Percentiles rank a stretch among this genome's conserved stretches.
phyloP scores from a whole-genome alignment of 2,888 invertebrate genomes.

The Diachrysia chrysitis region DNA sequence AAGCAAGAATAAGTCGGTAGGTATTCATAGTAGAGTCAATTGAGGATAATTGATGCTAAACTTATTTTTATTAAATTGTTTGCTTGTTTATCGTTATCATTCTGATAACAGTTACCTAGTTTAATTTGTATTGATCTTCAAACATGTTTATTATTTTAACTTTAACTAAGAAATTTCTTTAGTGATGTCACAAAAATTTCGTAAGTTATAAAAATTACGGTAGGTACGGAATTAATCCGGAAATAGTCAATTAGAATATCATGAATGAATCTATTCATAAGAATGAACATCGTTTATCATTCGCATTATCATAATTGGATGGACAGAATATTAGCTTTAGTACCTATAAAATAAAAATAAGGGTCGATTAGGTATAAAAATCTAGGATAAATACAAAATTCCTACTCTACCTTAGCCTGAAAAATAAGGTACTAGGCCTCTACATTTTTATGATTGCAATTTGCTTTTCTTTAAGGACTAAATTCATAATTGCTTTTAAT shows the following conservation, averaged over 20 bases:
- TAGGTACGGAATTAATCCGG: too few species aligned
- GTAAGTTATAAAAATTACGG: too few species aligned
- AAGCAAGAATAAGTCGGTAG: too few species aligned
- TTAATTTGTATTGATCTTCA: slow-evolving; percentile 3
- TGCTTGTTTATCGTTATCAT: slow-evolving; percentile 1
- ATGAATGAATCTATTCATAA: slow-evolving; percentile 12
- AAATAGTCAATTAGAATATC: slow-evolving; percentile 25
- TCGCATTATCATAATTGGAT: background rate
- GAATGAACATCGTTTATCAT: background rate
- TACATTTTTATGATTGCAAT: background rate
- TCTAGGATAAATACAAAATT: background rate
- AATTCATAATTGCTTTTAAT: too few species aligned
- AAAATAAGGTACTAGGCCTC: background rate
- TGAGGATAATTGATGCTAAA: slow-evolving; percentile 2
- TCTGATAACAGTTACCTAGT: slow-evolving; percentile 1
- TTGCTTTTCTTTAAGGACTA: background rate
- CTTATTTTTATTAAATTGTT: background rate
- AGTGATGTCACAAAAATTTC: too few species aligned
- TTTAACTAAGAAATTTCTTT: too few species aligned
- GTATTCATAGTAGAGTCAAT: background rate
- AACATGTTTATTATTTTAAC: slow-evolving; percentile 5
- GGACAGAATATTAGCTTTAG: background rate
- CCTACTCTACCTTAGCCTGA: too few species aligned
- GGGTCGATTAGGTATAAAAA: slow-evolving; percentile 1
- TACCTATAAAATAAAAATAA: background rate